Evolutionary conservation across 2,797 vertebrate genomes (phyloP), one percentile per base, ranked within the genome.

Genomic region (Acrossocheilus fasciatus): DNA sequence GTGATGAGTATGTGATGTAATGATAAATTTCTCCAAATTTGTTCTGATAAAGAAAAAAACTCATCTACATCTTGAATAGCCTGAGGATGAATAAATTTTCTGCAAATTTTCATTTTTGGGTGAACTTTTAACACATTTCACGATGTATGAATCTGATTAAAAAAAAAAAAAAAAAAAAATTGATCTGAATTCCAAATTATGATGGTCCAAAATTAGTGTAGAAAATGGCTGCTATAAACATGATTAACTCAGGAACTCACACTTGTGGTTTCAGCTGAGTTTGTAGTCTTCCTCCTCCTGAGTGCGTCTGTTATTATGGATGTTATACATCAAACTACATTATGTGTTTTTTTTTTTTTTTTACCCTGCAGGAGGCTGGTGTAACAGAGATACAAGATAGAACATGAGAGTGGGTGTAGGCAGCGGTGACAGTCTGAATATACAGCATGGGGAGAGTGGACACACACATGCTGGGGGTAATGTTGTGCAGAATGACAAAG

Each of bases 401-500:
- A 52, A n/a, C 5, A 34, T 15, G 11, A 45, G 59, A 50, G 30
- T 84, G 45, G 4, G 45, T 68, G 82, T 68, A 68, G 59, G 59
- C 45, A 84, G 73, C 5, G 5, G 23, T 77, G 83, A 76, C 62
- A 30, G 30, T 83, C 62, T 70, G 47, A 83, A 83, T 64, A 76
- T 43, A 84, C n/a, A 36, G 50, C 18, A 10, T 74, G 26, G 43
- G 41, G 39, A 47, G 57, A 62, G 66, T 54, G 87, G 68, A 86
- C 57, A 83, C 36, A 64, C 30, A 84, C 76, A 81, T 59, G 62
- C 81, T 84, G 69, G 68, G 81, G 36, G 23, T 81, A 78, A 78
- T 81, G 84, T 59, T 54, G 79, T 70, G 57, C 50, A 59, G 68
- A 88, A 68, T 47, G 50, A 68, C 52, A 83, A 81, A 74, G 43